Percentiles rank a stretch among this genome's conserved stretches.
Evolutionary conservation across 2,888 invertebrate species (phyloP).

Genomic region (Pheosia gnoma): DNA sequence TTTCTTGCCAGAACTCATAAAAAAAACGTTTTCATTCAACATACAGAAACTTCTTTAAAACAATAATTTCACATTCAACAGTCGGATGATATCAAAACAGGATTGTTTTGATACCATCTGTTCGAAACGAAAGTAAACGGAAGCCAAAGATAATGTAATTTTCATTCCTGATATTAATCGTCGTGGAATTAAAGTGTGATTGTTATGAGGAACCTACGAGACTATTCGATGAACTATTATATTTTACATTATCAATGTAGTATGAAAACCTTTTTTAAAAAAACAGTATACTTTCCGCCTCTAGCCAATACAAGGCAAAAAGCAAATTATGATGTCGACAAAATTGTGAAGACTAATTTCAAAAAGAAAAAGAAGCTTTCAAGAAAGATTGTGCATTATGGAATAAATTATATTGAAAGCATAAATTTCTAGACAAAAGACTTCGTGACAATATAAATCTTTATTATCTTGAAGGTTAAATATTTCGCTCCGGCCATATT

Average conservation of each 20-base stretch:
- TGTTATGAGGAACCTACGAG: neutral
- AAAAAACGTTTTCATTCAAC: constrained; percentile 26
- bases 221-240: neutral
- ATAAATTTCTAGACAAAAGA: neutral
- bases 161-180: constrained; percentile 20
- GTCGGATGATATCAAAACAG: constrained; percentile 59
- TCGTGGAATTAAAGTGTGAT: neutral
- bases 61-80: constrained; percentile 50
- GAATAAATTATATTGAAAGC: constrained; percentile 3
- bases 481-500: neutral
- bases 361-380: neutral
- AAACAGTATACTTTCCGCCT: too few relatives aligned
- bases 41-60: constrained; percentile 43
- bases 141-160: constrained; percentile 40
- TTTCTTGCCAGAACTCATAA: constrained; percentile 7
- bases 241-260: neutral
- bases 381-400: neutral
- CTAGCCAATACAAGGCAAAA: neutral
- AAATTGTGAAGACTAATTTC: neutral
- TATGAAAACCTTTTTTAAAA: too few relatives aligned
- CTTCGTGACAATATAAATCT: neutral
- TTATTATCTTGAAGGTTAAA: neutral
- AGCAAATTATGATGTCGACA: neutral
- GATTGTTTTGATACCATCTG: constrained; percentile 58
- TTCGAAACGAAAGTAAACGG: constrained; percentile 46